phyloP scores from a whole-genome alignment of 1,140 invertebrate species.

The Cydia strobilella region DNA sequence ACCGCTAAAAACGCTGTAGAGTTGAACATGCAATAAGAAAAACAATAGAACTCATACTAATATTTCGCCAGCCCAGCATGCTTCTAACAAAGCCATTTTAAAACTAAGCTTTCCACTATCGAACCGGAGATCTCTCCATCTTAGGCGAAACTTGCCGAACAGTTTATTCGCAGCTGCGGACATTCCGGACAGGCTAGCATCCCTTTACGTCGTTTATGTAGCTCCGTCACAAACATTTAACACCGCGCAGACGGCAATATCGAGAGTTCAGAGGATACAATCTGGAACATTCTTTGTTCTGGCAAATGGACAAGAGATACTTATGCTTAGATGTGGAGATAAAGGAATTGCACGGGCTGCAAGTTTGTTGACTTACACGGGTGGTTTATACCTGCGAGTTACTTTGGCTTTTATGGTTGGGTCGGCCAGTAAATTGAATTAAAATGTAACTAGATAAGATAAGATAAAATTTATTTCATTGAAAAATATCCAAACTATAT shows the following conservation, averaged over 20 bases:
- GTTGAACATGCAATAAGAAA: too few relatives aligned
- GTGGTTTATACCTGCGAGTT: not conserved
- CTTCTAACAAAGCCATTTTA: not conserved
- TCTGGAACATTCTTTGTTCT: slow-evolving; percentile 47
- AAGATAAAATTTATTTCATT: too few relatives aligned
- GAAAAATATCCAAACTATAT: too few relatives aligned
- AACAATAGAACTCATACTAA: not conserved
- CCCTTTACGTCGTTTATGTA: slow-evolving; percentile 43
- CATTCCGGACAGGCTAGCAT: slow-evolving; percentile 34
- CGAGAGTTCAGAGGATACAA: slow-evolving; percentile 43
- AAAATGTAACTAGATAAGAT: not conserved
- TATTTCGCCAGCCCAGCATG: not conserved
- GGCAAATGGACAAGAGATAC: slow-evolving; percentile 43
- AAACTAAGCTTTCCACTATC: slow-evolving; percentile 16
- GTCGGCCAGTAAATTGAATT: not conserved
- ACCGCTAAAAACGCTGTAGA: too few relatives aligned
- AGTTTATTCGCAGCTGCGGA: slow-evolving; percentile 44
- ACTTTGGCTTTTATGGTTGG: not conserved
- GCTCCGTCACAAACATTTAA: slow-evolving; percentile 52
- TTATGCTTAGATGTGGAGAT: slow-evolving; percentile 11
- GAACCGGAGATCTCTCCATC: not conserved
- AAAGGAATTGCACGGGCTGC: not conserved
- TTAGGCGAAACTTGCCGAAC: slow-evolving; percentile 27
- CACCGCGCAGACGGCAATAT: slow-evolving; percentile 50
- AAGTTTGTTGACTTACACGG: slow-evolving; percentile 5